Evolutionary conservation across 2,113 vertebrate genomes (phyloP).

Genomic region (Mesoclemmys tuberculata): DNA sequence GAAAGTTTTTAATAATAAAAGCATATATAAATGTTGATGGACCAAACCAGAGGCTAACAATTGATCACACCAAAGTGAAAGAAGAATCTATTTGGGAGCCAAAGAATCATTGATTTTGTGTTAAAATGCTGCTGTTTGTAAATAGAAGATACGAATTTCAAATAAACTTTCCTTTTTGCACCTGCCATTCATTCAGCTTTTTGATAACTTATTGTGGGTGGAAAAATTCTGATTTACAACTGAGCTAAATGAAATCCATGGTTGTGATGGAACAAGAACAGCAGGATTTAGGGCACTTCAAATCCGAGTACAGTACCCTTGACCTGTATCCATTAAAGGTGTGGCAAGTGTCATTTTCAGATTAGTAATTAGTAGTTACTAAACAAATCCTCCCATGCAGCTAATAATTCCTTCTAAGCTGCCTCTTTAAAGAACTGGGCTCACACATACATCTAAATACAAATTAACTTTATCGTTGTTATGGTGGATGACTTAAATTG

Average conservation of each 20-base stretch:
- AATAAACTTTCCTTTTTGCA: not conserved
- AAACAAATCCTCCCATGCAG: not conserved
- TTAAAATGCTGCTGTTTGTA: not conserved
- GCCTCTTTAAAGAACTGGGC: too few species aligned
- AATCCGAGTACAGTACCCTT: not conserved
- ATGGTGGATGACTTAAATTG: not conserved
- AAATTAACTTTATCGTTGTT: not conserved
- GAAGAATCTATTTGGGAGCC: too few species aligned
- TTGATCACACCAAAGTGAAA: not conserved
- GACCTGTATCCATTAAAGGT: not conserved
- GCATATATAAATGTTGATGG: not conserved
- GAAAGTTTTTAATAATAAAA: not conserved
- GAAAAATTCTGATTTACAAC: not conserved
- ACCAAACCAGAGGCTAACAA: slow-evolving; percentile 27
- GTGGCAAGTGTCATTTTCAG: not conserved
- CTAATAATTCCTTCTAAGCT: too few species aligned
- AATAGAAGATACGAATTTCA: not conserved
- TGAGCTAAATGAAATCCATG: not conserved
- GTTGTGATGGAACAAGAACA: not conserved
- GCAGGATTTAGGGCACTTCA: not conserved
- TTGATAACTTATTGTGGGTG: not conserved
- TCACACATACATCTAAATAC: too few species aligned
- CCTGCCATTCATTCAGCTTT: not conserved
- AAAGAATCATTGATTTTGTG: not conserved
- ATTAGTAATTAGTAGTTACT: not conserved